Evolutionary conservation across 2,113 vertebrate genomes (phyloP).

Genomic region (Ahaetulla prasina): DNA sequence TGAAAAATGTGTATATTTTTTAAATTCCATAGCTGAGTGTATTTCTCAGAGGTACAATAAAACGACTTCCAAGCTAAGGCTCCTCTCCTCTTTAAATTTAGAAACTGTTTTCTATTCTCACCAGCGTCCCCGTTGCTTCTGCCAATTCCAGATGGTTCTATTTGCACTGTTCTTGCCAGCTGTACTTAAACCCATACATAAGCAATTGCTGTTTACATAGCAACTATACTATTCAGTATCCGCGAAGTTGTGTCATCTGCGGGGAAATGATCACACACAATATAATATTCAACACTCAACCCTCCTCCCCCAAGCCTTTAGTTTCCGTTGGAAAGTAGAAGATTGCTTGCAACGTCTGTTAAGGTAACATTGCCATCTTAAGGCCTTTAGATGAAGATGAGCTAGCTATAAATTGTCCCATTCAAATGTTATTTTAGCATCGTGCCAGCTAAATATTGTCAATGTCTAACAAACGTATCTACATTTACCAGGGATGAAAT

Average conservation of each 20-base stretch:
- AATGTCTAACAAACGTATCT: background rate
- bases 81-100: background rate
- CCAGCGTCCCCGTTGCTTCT: background rate
- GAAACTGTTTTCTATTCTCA: background rate
- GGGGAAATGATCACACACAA: background rate
- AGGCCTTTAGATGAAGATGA: background rate
- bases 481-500: no score
- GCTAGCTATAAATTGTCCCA: background rate
- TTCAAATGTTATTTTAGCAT: background rate
- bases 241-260: background rate
- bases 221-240: background rate
- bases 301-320: background rate
- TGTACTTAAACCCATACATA: background rate
- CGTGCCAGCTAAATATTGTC: background rate
- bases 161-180: slow-evolving; percentile 21
- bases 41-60: background rate
- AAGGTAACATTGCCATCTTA: background rate
- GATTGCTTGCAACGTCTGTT: background rate
- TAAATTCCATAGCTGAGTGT: background rate
- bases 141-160: background rate
- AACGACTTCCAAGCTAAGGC: slow-evolving; percentile 14
- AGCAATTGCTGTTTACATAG: background rate
- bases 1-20: background rate
- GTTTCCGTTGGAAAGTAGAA: background rate
- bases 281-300: background rate